Evolutionary conservation across 2,888 invertebrate genomes (phyloP), one percentile per base, ranked within the genome.

Genomic region (Glaucopsyche alexis): DNA sequence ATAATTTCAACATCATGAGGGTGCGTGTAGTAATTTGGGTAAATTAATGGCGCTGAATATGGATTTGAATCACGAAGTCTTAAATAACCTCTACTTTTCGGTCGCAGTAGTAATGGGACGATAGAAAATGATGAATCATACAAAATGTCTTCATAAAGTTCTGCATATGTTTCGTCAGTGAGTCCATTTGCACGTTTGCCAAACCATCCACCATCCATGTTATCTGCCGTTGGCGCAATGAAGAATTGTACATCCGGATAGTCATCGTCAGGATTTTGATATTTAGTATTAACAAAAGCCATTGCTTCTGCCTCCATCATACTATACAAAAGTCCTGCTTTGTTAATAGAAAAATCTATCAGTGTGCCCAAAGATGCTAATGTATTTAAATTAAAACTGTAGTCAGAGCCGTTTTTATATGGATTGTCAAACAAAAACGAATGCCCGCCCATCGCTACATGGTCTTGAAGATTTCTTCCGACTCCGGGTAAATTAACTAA

Each of bases 1-100:
- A 97, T 86, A 72, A 95, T 87, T 78, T 94, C 93, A 38, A 97
- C 83, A 82, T 98, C 98, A 50, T 94, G 86, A 0, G 95, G 95
- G 80, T 97, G 94, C 0, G 94, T 87, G 80, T 95, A 96, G 85
- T 99, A 99, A 85, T 98, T 98, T 0, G 99, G 96, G 85, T 96
- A 96, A 75, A 99, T 97, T n/a, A 95, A 85, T 0, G 98, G 98
- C 77, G 96, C 95, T 0, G 95, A 94, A 73, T 93, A 90, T 0
- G 98, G 96, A 83, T 97, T 94, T 0, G 91, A 89, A 70, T 96
- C 95, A 78, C 91, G 94, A 1, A 99, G 87, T 78, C 94, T 90
- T 14, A 97, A 83, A 77, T 90, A 93, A 0, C 97, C 97, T 66
- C 95, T 89, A 79, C 97, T 97, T 76, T 91, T 94, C 0, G 97